Evolutionary conservation across 2,113 vertebrate genomes (phyloP).

Genomic region (Oncorhynchus clarkii): DNA sequence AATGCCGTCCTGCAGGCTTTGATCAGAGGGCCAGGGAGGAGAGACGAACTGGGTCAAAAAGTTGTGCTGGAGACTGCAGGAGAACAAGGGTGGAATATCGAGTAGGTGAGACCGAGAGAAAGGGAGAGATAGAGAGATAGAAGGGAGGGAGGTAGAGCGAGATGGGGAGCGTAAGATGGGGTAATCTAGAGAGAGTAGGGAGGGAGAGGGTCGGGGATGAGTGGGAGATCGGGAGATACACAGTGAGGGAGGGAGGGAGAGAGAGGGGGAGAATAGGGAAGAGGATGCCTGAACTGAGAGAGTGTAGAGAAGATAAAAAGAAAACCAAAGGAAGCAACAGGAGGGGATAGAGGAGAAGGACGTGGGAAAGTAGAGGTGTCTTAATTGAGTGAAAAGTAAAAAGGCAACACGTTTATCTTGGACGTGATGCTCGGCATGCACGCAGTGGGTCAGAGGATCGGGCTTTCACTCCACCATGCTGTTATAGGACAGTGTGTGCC

Average conservation of each 20-base stretch:
- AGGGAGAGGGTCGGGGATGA: constrained; percentile 3
- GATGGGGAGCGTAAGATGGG: constrained; percentile 1
- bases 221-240: neutral
- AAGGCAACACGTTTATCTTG: constrained; percentile 71
- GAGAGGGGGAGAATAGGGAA: neutral
- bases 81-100: constrained; percentile 84
- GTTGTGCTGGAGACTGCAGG: constrained; percentile 81
- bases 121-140: constrained; percentile 6
- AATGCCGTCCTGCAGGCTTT: constrained; percentile 79
- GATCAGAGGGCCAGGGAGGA: constrained; percentile 79
- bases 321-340: constrained; percentile 70
- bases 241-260: constrained; percentile 10
- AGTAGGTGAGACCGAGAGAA: constrained; percentile 72
- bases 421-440: constrained; percentile 65
- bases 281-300: constrained; percentile 49
- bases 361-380: constrained; percentile 67
- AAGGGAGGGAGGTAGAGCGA: neutral
- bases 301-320: constrained; percentile 68
- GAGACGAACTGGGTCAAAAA: constrained; percentile 82
- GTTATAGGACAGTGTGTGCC: neutral
- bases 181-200: neutral
- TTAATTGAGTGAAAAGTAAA: constrained; percentile 14
- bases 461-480: constrained; percentile 67
- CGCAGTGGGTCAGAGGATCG: constrained; percentile 65
- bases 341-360: constrained; percentile 70